Evolutionary conservation across 2,797 vertebrate genomes (phyloP), one percentile per base, ranked within the genome.

Genomic region (Lutjanus argentimaculatus): DNA sequence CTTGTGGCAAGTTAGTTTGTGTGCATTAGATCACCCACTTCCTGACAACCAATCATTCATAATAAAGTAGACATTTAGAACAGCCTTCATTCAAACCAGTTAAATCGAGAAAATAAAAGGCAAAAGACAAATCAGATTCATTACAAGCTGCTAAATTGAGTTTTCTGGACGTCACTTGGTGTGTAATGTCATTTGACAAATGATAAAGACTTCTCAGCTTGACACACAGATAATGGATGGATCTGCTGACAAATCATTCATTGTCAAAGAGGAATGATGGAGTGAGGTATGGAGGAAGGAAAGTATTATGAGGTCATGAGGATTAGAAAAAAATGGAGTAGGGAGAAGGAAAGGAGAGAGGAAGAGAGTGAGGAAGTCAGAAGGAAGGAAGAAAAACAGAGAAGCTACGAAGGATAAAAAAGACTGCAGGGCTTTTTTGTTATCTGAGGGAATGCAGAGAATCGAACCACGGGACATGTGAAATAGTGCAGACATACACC

Each of bases 361-460:
- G n/a, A 67, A 67, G 45, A 17, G n/a, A 15, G 21, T 67, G 42
- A 43, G 72, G 72, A 65, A 73, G 65, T 64, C 9, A 71, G 45
- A 79, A 46, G 48, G 73, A 79, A 51, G 62, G 62, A 85, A 75
- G 66, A 79, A 84, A 85, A 84, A 71, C 81, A 85, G 75, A 71
- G 22, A 87, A 56, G 17, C 51, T 62, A 52, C 43, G 59, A 78
- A 59, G 53, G 67, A 75, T 64, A 51, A 61, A 55, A 80, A 30
- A 49, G 49, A 76, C 56, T 75, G 6, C 7, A 11, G 72, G 51
- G 43, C 43, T 79, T 71, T 79, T 88, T 67, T 88, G 67, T 85
- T 89, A 87, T 90, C 80, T 88, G 72, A 89, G 48, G 81, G 84
- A 93, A 88, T 86, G 82, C 85, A 89, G 69, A 80, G 72, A 85